A percentile compares a stretch with the other conserved stretches of the same genome.
These are phyloP conservation scores for human DNA, from an alignment of 2,113 vertebrate genomes.

Conservation along the genomic window GRCh38 chr11:106794001-106794500, in stretches of 20 bases:
- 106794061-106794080: not conserved
- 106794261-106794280: not conserved
- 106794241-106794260: not conserved
- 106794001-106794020: not conserved
- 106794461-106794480: not conserved
- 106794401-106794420: not conserved
- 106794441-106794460: not conserved
- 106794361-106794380: not conserved
- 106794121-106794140: not conserved
- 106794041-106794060: not conserved
- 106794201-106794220: not conserved
- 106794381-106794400: not conserved
- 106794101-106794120: not conserved
- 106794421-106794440: not conserved
- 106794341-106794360: not conserved
- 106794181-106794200: not conserved
- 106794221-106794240: not conserved
- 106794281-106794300: not conserved
- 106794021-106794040: not conserved
- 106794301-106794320: not conserved
- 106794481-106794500: not conserved
- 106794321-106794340: not conserved
- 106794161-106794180: not conserved
- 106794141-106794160: not conserved
- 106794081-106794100: not conserved